Conservation (phyloP, 2,113 vertebrate genomes). For the Cepphus grylle region DNA sequence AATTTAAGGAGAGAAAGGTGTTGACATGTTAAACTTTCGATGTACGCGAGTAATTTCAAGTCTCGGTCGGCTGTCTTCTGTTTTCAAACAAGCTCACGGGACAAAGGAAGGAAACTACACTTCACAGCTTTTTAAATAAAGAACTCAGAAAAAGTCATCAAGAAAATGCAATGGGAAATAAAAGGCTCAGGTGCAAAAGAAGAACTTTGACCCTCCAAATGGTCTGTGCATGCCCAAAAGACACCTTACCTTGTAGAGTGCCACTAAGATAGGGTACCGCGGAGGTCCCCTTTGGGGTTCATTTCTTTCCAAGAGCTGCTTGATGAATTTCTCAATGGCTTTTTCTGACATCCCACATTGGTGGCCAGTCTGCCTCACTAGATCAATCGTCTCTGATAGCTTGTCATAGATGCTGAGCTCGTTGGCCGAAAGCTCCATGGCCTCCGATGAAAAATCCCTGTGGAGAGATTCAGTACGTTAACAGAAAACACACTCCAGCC, state of each 20-base stretch:
- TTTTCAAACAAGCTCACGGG: neutral
- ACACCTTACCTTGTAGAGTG: conserved; percentile 80
- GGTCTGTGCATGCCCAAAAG: neutral
- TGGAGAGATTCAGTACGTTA: neutral
- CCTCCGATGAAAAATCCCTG: conserved; percentile 59
- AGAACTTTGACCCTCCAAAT: neutral
- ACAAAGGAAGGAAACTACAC: neutral
- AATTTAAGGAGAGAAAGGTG: neutral
- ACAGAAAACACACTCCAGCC: neutral
- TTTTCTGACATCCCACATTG: conserved; percentile 95
- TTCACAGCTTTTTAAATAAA: neutral
- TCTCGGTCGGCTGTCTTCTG: neutral
- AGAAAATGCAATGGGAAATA: neutral
- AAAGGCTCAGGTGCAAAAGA: neutral
- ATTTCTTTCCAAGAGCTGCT: conserved; percentile 91
- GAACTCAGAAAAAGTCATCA: neutral
- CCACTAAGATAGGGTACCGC: conserved; percentile 82
- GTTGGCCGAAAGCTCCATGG: conserved; percentile 87
- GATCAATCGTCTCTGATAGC: conserved; percentile 90
- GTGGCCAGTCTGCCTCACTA: conserved; percentile 92
- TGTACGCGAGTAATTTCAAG: neutral
- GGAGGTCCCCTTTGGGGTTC: conserved; percentile 86
- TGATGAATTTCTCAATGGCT: conserved; percentile 94
- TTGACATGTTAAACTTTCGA: neutral
- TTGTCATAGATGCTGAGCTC: conserved; percentile 96